Base-by-base conservation (phyloP, 2,888 invertebrate species). In the Hipparchia sbordonii region DNA sequence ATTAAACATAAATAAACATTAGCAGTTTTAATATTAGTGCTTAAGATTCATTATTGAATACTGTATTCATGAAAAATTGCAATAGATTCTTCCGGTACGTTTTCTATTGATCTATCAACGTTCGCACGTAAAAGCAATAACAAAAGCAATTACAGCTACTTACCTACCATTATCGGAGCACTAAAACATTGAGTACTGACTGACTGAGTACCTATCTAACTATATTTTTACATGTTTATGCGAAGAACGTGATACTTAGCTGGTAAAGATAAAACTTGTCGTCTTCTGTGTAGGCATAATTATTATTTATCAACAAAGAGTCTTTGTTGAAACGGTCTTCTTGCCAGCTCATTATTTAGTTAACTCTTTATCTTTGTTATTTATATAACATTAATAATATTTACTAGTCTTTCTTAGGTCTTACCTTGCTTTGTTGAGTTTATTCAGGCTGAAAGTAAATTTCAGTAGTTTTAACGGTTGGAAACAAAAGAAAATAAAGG, bases 61-160 rank as follows among this genome's bases (percentile, higher is more conserved):
- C 39, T 4, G 3, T 39, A 39, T 39, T 23, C 23, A 23, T 23
- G 23, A 23, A 48, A 48, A 48, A 6, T 48, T 57, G 23, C 57
- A 13, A 54, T n/a, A 13, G 56, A 6, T 57, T 61, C 39, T n/a
- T 61, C 60, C 39, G 39, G 39, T n/a, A n/a, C 45, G n/a, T 12
- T 45, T 60, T 33, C 7, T 45, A 60, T 12, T 62, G 8, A 48
- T 6, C 23, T 63, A 10, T 63, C 3, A 48, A 3, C 48, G 51
- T 48, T 23, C 23, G 54, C 66, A 66, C 66, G 66, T 66, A 66
- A 56, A 56, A 56, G 7, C 54, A 54, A 56, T 66, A 66, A 66
- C 23, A 66, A 45, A 4, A n/a, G n/a, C 52, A 54, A 45, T 66
- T n/a, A 66, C 51, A 39, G 65, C 23, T 54, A 39, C 51, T 66